Base-by-base conservation (phyloP, 2,888 invertebrate genomes). In the Chrysotoxum bicinctum region DNA sequence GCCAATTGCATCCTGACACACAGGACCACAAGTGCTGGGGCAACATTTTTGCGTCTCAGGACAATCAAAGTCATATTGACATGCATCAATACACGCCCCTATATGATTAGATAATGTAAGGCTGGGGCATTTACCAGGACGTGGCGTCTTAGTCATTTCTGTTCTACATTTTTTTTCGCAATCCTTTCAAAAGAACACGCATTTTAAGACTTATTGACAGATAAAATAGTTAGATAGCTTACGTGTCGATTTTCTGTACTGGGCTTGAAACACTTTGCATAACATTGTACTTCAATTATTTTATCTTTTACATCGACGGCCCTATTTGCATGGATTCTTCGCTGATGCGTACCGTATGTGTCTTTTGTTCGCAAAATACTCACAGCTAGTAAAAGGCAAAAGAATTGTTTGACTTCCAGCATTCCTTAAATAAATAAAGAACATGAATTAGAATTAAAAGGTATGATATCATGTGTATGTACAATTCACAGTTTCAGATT, bases 31-130 rank as follows among this genome's bases (percentile, higher is more conserved):
- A 26, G 93, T 94, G 43, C 92, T 93, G 30, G 91, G 91, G 88
- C 96, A 96, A 90, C 96, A 96, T 87, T 95, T 94, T 79, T 94
- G 93, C 1, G 94, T 93, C 84, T 94, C 95, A 10, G 94, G 93
- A 89, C 96, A 96, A 88, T 96, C 94, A 0, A 94, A 93, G 89
- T 96, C 96, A 19, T 89, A 89, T 54, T 88, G 89, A 37, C 92
- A 92, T 69, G 89, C 89, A 85, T 91, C 90, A 19, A 91, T 88
- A 50, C 92, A 92, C 6, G 35, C 87, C 82, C 62, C 88, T 88
- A 52, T 90, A 69, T 66, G 88, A 85, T 68, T 88, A 26, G 74
- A 89, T 88, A 40, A 88, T 75, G 14, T 87, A 77, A 37, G 87
- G 73, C 83, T 88, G 1, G 91, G 91, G 75, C 92, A 92, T 60